Evolutionary conservation across 2,888 invertebrate genomes (phyloP), one percentile per base, ranked within the genome.

Genomic region (Bibio marci): DNA sequence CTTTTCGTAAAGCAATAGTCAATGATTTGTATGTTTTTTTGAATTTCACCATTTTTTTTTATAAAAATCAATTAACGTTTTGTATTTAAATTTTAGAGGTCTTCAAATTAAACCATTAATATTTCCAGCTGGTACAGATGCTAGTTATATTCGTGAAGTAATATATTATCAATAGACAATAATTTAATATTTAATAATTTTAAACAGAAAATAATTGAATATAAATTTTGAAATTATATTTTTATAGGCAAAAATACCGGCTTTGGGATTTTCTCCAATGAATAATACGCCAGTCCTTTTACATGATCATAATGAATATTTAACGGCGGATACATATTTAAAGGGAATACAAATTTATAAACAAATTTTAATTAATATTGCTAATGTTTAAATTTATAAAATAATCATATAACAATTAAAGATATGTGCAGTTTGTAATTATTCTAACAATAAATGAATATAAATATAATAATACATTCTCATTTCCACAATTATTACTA

Each of bases 181-280:
- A n/a, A n/a, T n/a, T n/a, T n/a, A n/a, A n/a, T n/a, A n/a, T n/a
- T n/a, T n/a, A n/a, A n/a, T n/a, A n/a, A n/a, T n/a, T n/a, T n/a
- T n/a, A n/a, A n/a, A n/a, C n/a, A n/a, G n/a, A n/a, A n/a, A n/a
- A n/a, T n/a, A n/a, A n/a, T n/a, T n/a, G n/a, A n/a, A n/a, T n/a
- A n/a, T n/a, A n/a, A n/a, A n/a, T n/a, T n/a, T n/a, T n/a, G n/a
- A n/a, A n/a, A n/a, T n/a, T n/a, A n/a, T n/a, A n/a, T n/a, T n/a
- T n/a, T 4, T 12, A 28, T 11, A 31, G 67, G 63, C 73, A 18
- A 87, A 86, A 5, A 71, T 85, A 43, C 85, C 86, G 30, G 87
- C 86, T 1, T 64, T 90, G 44, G 85, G 90, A 2, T 90, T 91
- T 58, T 87, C 88, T 1, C 90, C 90, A 0, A 86, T 90, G 70